phyloP scores from a whole-genome alignment of 2,113 vertebrate genomes.

The Arenaria interpres region DNA sequence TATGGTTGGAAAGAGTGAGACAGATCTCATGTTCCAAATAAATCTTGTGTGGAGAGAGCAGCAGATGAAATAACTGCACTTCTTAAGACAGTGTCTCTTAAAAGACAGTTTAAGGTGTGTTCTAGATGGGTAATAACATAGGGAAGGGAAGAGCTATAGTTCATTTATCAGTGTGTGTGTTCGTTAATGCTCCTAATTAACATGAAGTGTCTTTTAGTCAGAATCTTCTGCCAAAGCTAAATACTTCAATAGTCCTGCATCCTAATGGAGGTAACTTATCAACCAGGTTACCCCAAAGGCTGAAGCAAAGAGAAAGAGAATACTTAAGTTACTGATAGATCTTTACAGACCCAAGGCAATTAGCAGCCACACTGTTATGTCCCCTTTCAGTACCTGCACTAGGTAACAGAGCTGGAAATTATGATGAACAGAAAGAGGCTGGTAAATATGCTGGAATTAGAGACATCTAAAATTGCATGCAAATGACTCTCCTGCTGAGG shows the following conservation, averaged over 20 bases:
- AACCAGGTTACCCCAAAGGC: background rate
- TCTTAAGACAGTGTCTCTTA: background rate
- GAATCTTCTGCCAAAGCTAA: background rate
- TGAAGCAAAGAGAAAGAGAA: background rate
- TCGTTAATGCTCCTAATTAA: background rate
- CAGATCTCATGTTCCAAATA: background rate
- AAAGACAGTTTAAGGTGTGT: background rate
- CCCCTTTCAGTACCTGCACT: too few relatives aligned
- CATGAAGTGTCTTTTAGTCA: background rate
- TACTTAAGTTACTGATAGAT: background rate
- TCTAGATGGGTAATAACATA: background rate
- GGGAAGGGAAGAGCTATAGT: background rate
- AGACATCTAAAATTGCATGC: too few relatives aligned
- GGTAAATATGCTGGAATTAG: background rate
- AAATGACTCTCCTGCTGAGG: background rate
- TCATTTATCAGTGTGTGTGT: background rate
- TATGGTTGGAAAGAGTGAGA: background rate
- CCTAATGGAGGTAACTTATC: background rate
- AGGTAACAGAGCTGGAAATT: background rate
- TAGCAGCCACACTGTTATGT: background rate
- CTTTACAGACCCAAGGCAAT: background rate
- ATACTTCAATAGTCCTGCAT: background rate
- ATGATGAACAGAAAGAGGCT: background rate
- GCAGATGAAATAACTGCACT: background rate
- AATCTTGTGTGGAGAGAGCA: background rate